These are phyloP conservation scores for Acleris emargana DNA, from an alignment of 2,888 invertebrate genomes.

Conservation along the genomic window DNA sequence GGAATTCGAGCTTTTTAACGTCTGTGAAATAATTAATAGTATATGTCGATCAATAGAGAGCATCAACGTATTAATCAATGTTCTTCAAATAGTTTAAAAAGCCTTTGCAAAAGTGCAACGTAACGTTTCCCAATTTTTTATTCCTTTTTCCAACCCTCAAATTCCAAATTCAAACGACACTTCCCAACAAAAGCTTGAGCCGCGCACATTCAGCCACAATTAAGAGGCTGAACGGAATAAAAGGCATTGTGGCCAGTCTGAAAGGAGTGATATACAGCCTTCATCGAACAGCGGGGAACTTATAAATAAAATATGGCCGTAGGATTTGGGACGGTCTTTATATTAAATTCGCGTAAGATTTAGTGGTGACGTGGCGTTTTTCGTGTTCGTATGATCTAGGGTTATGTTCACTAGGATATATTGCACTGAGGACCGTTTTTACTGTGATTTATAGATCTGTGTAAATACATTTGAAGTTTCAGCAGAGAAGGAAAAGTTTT, in stretches of 20 bases:
- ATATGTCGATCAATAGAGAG: too few species aligned
- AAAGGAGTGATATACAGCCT: constrained; percentile 60
- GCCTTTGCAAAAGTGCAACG: neutral
- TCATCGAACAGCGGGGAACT: constrained; percentile 60
- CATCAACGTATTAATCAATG: too few species aligned
- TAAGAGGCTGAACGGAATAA: constrained; percentile 43
- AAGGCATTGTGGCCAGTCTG: constrained; percentile 48
- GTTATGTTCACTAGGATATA: constrained; percentile 36
- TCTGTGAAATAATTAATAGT: too few species aligned
- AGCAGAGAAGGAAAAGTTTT: too few species aligned
- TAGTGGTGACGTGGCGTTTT: constrained; percentile 48
- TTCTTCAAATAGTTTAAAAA: neutral
- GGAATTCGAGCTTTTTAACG: too few species aligned
- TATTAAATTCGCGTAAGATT: constrained; percentile 75
- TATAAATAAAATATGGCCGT: constrained; percentile 71
- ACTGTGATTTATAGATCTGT: neutral
- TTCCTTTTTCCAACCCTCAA: constrained; percentile 19
- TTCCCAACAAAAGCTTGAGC: constrained; percentile 33
- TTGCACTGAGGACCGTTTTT: constrained; percentile 7
- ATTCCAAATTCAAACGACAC: constrained; percentile 34
- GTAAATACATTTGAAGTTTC: too few species aligned
- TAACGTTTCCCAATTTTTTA: constrained; percentile 17
- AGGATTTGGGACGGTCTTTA: constrained; percentile 64
- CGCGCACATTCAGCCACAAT: constrained; percentile 42
- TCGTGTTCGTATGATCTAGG: constrained; percentile 34